Percentiles rank a stretch among this genome's conserved stretches.
Evolutionary conservation across 2,113 vertebrate species (phyloP).

Genomic region (Lasiurus cinereus): DNA sequence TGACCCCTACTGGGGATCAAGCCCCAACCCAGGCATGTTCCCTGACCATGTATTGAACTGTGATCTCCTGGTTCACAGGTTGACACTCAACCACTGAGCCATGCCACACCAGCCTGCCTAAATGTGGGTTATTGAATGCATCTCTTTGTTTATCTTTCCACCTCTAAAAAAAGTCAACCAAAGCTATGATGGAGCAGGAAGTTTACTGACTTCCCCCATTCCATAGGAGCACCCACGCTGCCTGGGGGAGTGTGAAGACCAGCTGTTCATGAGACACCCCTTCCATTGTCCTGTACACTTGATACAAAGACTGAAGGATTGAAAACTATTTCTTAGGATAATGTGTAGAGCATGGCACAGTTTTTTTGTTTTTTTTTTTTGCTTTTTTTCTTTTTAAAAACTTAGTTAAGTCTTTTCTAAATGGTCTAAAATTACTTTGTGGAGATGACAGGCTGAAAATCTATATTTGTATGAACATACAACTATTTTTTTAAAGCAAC

Average conservation of each 20-base stretch:
- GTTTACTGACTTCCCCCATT: neutral
- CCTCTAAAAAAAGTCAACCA: neutral
- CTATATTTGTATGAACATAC: rapidly evolving
- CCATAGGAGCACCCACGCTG: rapidly evolving
- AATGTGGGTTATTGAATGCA: neutral
- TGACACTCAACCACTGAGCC: no score
- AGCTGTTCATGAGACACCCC: rapidly evolving
- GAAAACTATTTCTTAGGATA: neutral
- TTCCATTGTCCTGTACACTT: rapidly evolving
- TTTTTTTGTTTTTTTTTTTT: neutral
- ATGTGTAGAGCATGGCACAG: neutral
- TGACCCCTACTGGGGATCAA: no score
- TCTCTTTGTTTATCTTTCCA: neutral
- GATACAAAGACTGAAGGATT: neutral
- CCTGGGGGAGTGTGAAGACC: neutral
- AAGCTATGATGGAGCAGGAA: rapidly evolving
- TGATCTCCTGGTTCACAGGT: no score
- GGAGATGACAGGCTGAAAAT: neutral
- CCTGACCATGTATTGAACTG: no score
- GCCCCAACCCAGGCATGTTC: no score
- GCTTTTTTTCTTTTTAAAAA: neutral
- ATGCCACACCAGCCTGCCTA: no score
- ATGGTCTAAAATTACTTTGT: neutral
- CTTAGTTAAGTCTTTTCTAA: neutral
- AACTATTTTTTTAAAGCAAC: neutral